Base-by-base conservation (phyloP, 1,140 invertebrate genomes). In the Zelostemma sp. region DNA sequence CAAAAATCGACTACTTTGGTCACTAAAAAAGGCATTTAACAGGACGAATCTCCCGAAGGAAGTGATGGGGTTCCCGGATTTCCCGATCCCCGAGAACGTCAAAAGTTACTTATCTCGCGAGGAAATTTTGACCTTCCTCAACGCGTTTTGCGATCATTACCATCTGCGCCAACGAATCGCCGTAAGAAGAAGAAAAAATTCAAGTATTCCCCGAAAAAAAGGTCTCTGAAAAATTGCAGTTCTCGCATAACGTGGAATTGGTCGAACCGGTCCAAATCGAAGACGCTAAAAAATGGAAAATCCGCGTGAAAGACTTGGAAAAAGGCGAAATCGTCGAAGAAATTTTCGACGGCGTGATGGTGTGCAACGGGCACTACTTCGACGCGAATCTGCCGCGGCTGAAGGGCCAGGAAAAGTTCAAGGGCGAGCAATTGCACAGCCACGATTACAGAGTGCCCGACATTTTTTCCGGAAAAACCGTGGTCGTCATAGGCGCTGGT, bases 361-460 rank as follows among this genome's bases (percentile, higher is more conserved):
- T 96, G 6, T 96, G 95, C 79, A 96, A 95, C 78, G 95, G 95
- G 0, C 92, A 93, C 77, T 93, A 93, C 64, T 91, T 92, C 69
- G 89, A 91, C 12, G 90, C 91, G 0, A 88, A 87, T 63, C 80
- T 88, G 62, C 88, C 91, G 6, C 75, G 77, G 14, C 81, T 94
- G 72, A 81, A 87, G 51, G 92, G 92, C n/a, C 80, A 89, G 1
- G 82, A 90, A 11, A 73, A 83, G 15, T 97, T 95, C 68, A 67
- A 88, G 80, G 94, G 94, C 61, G 56, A 87, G 25, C 82, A 89
- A 62, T 76, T 94, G 49, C 96, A 98, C 83, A 96, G 94, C 76
- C 94, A 96, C 78, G 91, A 95, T 80, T 98, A 96, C 82, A 86
- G 95, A 68, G 84, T 87, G 3, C 91, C 93, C 0, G 88, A 91